Base-by-base conservation (phyloP, 2,888 invertebrate genomes). In the Drosophila kambysellisi region DNA sequence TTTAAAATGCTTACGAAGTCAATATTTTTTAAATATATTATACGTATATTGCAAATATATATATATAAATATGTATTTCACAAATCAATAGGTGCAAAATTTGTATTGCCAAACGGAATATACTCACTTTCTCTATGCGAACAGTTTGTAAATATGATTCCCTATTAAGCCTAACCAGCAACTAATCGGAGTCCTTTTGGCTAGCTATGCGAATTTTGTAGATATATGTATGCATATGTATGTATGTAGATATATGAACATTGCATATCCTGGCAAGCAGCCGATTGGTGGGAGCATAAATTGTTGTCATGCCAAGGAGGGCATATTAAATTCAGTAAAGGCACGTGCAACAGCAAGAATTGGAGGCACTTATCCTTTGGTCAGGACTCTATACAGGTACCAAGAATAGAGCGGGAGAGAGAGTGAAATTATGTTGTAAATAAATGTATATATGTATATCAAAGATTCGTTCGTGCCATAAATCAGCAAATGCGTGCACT, bases 401-500 rank as follows among this genome's bases (percentile, higher is more conserved):
- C 48, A 39, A 37, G 11, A 15, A 12, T 11, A 25, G 35, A 46
- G 25, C 39, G 35, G 11, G 17, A 32, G 25, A 43, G 51, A 66
- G 69, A 29, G 33, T 8, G 32, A 54, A 15, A 48, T 35, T 5
- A 35, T 30, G 56, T 56, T 56, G 57, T 20, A 46, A 46, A 63
- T 46, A 57, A 46, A 53, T 32, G 30, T 74, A 72, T 74, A 83
- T 74, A 78, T 83, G 79, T 87, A 87, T 39, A 30, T 87, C 75
- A 82, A 77, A 85, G 59, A 81, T 76, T 73, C 71, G 75, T 74
- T 77, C 70, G 70, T 81, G 84, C 72, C 84, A 87, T 87, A 85
- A 85, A 85, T 85, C 87, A 84, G 82, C 79, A 79, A 84, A 81
- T 77, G 85, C 74, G 83, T 82, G 82, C 83, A 87, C 76, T 83